Conservation (phyloP, 2,113 vertebrate species). For the Petromus typicus region DNA sequence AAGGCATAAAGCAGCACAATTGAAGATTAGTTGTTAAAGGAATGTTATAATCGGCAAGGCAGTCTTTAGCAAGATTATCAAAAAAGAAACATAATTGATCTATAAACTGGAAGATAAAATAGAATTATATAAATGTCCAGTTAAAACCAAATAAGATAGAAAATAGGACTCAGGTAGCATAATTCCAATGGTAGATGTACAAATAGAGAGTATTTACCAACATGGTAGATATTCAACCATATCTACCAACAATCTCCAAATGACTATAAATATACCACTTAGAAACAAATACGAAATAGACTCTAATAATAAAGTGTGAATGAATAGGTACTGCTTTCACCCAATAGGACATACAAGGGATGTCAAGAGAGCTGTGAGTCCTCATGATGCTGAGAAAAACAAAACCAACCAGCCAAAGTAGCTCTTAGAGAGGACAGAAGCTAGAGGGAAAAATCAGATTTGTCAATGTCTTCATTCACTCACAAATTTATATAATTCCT, state of each 20-base stretch:
- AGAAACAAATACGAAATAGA: background rate
- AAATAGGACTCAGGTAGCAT: background rate
- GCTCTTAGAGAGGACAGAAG: background rate
- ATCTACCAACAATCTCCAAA: background rate
- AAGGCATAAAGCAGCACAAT: background rate
- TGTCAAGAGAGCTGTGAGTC: background rate
- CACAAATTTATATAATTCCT: background rate
- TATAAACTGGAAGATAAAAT: background rate
- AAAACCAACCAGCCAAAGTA: background rate
- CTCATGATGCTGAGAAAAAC: background rate
- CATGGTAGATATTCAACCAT: background rate
- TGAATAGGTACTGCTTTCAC: too few species aligned
- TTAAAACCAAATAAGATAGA: background rate
- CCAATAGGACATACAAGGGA: fast-evolving
- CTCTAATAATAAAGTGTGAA: fast-evolving
- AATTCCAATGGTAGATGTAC: background rate
- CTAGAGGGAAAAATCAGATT: background rate
- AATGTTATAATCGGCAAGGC: background rate
- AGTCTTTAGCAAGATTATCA: background rate
- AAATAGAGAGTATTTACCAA: background rate
- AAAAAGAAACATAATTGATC: background rate
- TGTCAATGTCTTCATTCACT: background rate
- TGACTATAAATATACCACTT: background rate
- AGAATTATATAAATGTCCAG: background rate
- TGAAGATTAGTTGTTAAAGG: background rate